Conservation (phyloP, 2,888 invertebrate species). For the Creontiades dilutus region DNA sequence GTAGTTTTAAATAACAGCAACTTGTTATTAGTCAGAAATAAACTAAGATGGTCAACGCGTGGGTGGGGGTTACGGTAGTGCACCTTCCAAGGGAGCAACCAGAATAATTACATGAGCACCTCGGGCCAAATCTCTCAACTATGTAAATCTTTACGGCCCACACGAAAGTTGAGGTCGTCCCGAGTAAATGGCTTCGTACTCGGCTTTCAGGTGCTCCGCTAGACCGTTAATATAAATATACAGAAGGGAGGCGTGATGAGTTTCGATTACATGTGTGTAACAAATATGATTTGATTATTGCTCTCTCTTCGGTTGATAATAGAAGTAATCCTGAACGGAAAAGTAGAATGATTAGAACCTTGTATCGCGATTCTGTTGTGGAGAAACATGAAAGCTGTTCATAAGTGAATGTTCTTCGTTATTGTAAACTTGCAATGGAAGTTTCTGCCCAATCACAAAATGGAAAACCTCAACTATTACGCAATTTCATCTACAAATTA, state of each 20-base stretch:
- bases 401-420: too few species aligned
- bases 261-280: neutral
- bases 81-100: conserved; percentile 67
- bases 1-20: conserved; percentile 11
- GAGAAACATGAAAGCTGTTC: too few species aligned
- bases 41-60: conserved; percentile 47
- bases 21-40: conserved; percentile 19
- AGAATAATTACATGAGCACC: conserved; percentile 69
- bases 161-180: conserved; percentile 56
- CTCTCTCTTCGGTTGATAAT: too few species aligned
- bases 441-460: too few species aligned
- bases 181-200: conserved; percentile 29
- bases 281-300: too few species aligned
- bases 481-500: too few species aligned
- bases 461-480: too few species aligned
- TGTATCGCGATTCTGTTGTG: too few species aligned
- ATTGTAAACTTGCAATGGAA: too few species aligned
- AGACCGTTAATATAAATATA: conserved; percentile 43
- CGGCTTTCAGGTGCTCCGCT: conserved; percentile 1
- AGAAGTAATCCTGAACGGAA: too few species aligned
- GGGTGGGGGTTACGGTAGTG: conserved; percentile 66
- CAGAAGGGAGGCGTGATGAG: neutral
- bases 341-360: too few species aligned
- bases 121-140: conserved; percentile 67
- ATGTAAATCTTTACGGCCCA: conserved; percentile 68